These are phyloP conservation scores for Catostylus mosaicus DNA, from an alignment of 30 jellyfish, hydroid and myxozoan genomes.

Conservation along the genomic window DNA sequence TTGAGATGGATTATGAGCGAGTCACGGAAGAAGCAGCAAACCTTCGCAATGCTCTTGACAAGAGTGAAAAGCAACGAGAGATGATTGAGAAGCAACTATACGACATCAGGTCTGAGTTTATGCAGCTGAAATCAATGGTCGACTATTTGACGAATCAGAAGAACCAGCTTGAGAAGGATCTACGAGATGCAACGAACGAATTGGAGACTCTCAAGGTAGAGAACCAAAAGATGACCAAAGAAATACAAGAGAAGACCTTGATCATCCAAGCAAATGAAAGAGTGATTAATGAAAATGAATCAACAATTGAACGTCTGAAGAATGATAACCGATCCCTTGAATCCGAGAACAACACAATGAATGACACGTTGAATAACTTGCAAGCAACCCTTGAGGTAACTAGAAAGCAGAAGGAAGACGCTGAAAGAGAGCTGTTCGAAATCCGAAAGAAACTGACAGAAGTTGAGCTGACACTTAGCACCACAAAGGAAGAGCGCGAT, in stretches of 20 bases:
- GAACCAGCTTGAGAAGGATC: constrained; percentile 65
- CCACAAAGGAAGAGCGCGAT: constrained; percentile 88
- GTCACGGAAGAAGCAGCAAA: constrained; percentile 66
- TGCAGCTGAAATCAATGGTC: constrained; percentile 66
- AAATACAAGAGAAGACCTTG: constrained; percentile 76
- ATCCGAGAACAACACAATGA: constrained; percentile 77
- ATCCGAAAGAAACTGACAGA: constrained; percentile 85
- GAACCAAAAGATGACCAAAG: constrained; percentile 62
- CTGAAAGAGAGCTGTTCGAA: constrained; percentile 86
- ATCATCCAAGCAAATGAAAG: constrained; percentile 67
- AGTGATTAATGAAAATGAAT: constrained; percentile 62
- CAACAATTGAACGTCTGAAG: constrained; percentile 69
- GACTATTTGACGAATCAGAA: constrained; percentile 82
- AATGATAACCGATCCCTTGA: constrained; percentile 75
- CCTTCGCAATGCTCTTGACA: constrained; percentile 65
- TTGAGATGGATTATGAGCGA: constrained; percentile 69
- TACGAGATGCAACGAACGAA: constrained; percentile 62
- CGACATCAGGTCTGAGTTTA: constrained; percentile 59
- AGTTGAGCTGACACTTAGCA: constrained; percentile 68
- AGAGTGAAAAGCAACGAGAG: constrained; percentile 81
- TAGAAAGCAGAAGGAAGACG: constrained; percentile 87
- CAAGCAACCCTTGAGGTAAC: constrained; percentile 90
- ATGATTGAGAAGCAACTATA: constrained; percentile 51
- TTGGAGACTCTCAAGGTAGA: constrained; percentile 62
- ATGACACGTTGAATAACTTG: constrained; percentile 65